These are phyloP conservation scores for Tauraco hartlaubi DNA, from an alignment of 2,797 vertebrate genomes.

Conservation along the genomic window DNA sequence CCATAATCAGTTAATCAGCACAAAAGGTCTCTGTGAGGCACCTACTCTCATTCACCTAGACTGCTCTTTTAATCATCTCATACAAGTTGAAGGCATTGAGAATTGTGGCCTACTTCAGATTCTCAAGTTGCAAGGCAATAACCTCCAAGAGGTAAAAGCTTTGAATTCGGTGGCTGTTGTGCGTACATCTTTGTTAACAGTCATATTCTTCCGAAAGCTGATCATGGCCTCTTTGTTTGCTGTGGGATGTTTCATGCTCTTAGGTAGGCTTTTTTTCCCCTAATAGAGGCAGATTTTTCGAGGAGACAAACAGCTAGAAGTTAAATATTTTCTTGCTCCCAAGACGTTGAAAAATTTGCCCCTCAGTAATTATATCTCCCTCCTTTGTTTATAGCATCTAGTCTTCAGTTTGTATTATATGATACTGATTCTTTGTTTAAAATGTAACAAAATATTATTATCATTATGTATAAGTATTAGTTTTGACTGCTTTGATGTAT, in stretches of 20 bases:
- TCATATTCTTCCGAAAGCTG: not conserved
- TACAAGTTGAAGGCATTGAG: slow-evolving; percentile 86
- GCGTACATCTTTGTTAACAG: not conserved
- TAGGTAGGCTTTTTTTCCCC: not conserved
- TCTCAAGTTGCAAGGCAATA: slow-evolving; percentile 91
- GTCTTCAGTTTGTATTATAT: not conserved
- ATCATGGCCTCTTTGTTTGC: not conserved
- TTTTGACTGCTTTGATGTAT: not conserved
- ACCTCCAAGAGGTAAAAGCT: slow-evolving; percentile 88
- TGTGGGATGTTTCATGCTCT: not conserved
- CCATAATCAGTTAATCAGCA: slow-evolving; percentile 94
- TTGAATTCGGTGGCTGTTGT: not conserved
- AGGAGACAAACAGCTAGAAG: not conserved
- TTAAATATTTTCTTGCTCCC: not conserved
- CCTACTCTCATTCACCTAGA: slow-evolving; percentile 88
- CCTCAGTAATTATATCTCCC: not conserved
- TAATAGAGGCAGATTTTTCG: not conserved
- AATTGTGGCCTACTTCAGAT: slow-evolving; percentile 88
- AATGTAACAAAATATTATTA: not conserved
- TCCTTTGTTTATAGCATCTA: not conserved
- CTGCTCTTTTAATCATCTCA: slow-evolving; percentile 93
- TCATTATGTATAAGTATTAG: not conserved
- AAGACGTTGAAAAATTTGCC: not conserved
- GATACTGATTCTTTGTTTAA: not conserved
- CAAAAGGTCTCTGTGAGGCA: slow-evolving; percentile 85